Evolutionary conservation across 2,888 invertebrate species (phyloP), one percentile per base, ranked within the genome.

Genomic region (Acanthosepion esculentum): DNA sequence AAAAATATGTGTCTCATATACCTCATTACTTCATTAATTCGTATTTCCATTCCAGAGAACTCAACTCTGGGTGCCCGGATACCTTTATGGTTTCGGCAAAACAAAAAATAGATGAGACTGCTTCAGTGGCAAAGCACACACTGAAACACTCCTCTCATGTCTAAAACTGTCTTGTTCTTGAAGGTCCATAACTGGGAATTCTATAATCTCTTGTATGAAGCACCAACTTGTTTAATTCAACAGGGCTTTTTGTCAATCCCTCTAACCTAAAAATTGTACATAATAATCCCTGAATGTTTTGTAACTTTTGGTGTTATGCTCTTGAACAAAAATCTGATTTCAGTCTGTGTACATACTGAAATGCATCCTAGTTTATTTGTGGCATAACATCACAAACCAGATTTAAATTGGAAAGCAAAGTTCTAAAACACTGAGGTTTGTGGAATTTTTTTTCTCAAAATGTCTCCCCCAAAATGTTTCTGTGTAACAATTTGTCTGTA

Each of bases 241-340:
- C 78, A 78, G 78, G 78, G 78, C n/a, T 78, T 78, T 78, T 78
- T 78, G n/a, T 78, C n/a, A 78, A 78, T n/a, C 78, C 78, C 78
- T 78, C 78, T 78, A 33, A 33, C 78, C 7, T 78, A 18, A 78
- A 78, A n/a, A 78, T 78, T 78, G 78, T 78, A 78, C 78, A 78
- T 78, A 78, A 78, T n/a, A 33, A 78, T 18, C 78, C n/a, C n/a
- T 78, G 78, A 78, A n/a, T 78, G 78, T 78, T 78, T 78, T 78
- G n/a, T n/a, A 33, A 78, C n/a, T n/a, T n/a, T 78, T 78, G 2
- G n/a, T 78, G 78, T 33, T 33, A n/a, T 64, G 64, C 26, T 29
- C 50, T 50, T 50, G 50, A 50, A 50, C 50, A 59, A 55, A 59
- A 20, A 59, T 59, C 59, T 59, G 59, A 12, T 12, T 78, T n/a